Base-by-base conservation (phyloP, 2,797 vertebrate species). In the Oreochromis grahami region DNA sequence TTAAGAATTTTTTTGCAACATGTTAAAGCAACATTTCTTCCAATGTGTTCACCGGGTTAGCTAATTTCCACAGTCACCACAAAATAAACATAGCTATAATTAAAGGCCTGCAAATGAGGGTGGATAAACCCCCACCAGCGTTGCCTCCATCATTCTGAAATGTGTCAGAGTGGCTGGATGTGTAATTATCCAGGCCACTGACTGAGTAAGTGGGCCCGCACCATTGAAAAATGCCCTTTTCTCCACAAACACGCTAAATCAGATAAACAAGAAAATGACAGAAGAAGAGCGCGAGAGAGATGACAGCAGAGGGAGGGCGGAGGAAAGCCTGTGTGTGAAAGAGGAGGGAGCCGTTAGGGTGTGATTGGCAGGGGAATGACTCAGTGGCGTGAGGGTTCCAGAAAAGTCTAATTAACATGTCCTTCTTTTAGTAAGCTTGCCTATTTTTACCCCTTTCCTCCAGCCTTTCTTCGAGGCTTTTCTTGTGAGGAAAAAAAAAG, bases 151-250 rank as follows among this genome's bases (percentile, higher is more conserved):
- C 85, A 83, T n/a, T 41, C 60, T 86, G 89, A 88, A 88, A 90
- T 82, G 90, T 93, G 92, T 90, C 90, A 92, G 83, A 89, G 87
- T 7, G 82, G 55, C 82, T 78, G 76, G 81, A 79, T 89, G 86
- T 89, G 87, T 93, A 92, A 93, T 92, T 91, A 93, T 76, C 88
- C 87, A 92, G 86, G 83, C 86, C 72, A 77, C 79, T 63, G 82
- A 83, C 84, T 91, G 88, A 86, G 82, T 81, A 82, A 86, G 81
- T 77, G 77, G 81, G 86, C 72, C 52, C 50, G 32, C 56, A 43
- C 55, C 29, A 26, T 2, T 53, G 60, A 76, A 83, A 78, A 87
- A 21, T 29, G 55, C 5, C 58, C 32, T 56, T 85, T 82, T 70
- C 38, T 29, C 55, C 81, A 83, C 80, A 82, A 86, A 83, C 74